phyloP scores from a whole-genome alignment of 2,113 vertebrate genomes.

The Etheostoma spectabile region DNA sequence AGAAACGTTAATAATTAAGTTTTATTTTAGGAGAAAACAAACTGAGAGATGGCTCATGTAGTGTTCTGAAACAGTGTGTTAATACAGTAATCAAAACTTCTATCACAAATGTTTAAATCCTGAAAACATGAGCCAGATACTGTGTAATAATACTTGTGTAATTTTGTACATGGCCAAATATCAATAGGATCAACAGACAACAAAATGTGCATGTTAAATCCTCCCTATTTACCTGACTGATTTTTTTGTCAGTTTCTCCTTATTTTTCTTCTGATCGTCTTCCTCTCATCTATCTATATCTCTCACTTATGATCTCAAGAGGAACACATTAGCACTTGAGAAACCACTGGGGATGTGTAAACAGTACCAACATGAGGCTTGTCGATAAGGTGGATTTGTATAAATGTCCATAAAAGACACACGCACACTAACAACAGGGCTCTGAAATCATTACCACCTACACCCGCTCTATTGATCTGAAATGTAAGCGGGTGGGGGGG shows the following conservation, averaged over 20 bases:
- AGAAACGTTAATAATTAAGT: not conserved
- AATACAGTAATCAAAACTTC: not conserved
- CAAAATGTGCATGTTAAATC: not conserved
- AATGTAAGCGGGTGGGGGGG: conserved; percentile 9
- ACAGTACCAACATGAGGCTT: conserved; percentile 53
- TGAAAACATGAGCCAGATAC: not conserved
- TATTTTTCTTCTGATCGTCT: conserved; percentile 15
- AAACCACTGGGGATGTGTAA: conserved; percentile 70
- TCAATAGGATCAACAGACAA: not conserved
- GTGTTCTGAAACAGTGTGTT: not conserved
- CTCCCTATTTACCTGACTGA: not conserved
- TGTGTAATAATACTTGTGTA: not conserved
- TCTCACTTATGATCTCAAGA: conserved; percentile 32
- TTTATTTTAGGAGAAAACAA: not conserved
- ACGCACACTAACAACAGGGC: conserved; percentile 45
- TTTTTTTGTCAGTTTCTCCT: conserved; percentile 11
- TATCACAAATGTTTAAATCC: conserved; percentile 1
- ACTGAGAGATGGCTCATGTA: not conserved
- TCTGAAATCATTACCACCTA: conserved; percentile 68
- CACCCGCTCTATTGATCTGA: conserved; percentile 62
- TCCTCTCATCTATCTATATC: conserved; percentile 34
- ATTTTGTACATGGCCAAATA: not conserved
- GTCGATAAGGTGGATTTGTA: conserved; percentile 70
- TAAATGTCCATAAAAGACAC: conserved; percentile 65
- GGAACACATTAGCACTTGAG: conserved; percentile 66